A percentile compares a stretch with the other conserved stretches of the same genome.
Conservation (phyloP, 2,797 vertebrate genomes). For the Anas bernieri region DNA sequence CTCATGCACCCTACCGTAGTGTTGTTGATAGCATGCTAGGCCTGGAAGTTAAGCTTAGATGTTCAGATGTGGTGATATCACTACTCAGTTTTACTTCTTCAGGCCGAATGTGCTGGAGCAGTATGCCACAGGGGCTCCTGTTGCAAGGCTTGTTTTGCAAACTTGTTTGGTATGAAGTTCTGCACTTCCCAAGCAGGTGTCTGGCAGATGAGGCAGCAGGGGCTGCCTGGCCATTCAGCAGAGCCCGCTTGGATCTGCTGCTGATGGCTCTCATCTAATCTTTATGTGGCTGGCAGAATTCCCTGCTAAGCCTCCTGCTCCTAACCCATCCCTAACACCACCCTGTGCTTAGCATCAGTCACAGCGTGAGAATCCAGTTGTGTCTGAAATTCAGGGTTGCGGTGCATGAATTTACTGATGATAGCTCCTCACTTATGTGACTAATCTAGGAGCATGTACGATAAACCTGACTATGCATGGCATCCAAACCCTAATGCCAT, state of each 20-base stretch:
- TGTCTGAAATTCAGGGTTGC: not conserved
- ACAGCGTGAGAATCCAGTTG: not conserved
- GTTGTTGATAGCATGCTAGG: not conserved
- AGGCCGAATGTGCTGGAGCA: not conserved
- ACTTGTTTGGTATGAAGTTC: not conserved
- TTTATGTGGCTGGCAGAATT: not conserved
- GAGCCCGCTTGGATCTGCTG: not conserved
- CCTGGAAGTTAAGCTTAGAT: not conserved
- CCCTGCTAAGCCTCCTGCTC: not conserved
- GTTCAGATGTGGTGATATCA: not conserved
- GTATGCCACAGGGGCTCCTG: not conserved
- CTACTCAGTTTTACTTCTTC: not conserved
- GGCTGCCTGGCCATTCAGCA: not conserved
- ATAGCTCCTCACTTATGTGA: not conserved
- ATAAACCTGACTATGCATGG: not conserved
- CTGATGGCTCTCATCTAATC: not conserved
- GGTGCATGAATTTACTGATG: not conserved
- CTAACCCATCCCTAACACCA: not conserved
- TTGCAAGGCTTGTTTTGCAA: not conserved
- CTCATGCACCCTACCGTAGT: fast-evolving
- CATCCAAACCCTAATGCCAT: not conserved
- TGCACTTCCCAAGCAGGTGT: not conserved
- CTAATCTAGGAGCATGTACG: not conserved
- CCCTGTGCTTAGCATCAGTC: not conserved
- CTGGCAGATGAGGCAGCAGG: not conserved